phyloP scores from a whole-genome alignment of 2,113 vertebrate genomes.

The Brienomyrus brachyistius region DNA sequence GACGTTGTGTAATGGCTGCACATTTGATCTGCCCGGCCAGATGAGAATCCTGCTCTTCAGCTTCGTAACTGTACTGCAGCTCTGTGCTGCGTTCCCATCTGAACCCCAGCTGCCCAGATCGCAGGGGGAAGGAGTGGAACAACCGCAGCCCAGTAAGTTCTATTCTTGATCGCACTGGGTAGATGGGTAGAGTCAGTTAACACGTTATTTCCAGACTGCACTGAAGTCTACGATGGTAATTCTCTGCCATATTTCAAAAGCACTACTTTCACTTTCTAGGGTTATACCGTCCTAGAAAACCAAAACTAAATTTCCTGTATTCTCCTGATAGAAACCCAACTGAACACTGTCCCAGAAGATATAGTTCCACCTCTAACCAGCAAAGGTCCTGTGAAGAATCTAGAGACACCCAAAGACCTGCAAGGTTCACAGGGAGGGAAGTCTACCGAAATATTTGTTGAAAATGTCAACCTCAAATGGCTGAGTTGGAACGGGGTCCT shows the following conservation, averaged over 20 bases:
- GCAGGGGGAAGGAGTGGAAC: neutral
- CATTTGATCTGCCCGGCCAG: neutral
- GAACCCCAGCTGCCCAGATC: neutral
- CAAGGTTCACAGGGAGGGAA: constrained; percentile 29
- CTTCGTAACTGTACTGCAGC: neutral
- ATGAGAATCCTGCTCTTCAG: neutral
- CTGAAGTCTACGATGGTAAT: neutral
- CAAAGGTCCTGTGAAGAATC: constrained; percentile 10
- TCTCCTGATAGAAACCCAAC: constrained; percentile 35
- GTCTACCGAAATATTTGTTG: constrained; percentile 42
- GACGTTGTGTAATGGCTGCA: neutral
- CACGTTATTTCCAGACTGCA: neutral
- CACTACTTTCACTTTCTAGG: neutral
- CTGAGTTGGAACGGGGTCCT: constrained; percentile 42
- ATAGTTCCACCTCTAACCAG: constrained; percentile 32
- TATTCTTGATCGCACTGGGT: neutral
- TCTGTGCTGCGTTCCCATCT: neutral
- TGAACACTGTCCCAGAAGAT: constrained; percentile 50
- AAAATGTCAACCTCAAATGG: constrained; percentile 62
- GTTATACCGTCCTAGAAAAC: neutral
- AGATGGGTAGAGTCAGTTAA: neutral
- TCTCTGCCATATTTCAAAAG: neutral
- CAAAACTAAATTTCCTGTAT: neutral
- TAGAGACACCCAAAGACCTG: constrained; percentile 38
- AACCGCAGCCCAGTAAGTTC: neutral